phyloP scores from a whole-genome alignment of 2,888 invertebrate genomes.

The Sphecodes monilicornis region DNA sequence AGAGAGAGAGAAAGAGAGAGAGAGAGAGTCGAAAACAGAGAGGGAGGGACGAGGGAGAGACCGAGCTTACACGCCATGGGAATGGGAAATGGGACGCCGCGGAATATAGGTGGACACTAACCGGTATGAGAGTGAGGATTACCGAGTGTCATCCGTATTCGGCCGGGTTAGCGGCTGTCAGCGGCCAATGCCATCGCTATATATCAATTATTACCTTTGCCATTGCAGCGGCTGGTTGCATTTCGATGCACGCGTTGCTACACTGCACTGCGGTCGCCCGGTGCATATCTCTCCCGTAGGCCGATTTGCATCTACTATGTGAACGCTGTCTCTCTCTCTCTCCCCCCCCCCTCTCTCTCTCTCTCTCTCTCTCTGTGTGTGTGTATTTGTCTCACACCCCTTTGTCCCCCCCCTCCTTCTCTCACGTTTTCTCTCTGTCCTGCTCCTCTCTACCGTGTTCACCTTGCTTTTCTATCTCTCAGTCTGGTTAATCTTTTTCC shows the following conservation, averaged over 20 bases:
- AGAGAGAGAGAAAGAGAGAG: constrained; percentile 52
- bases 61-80: constrained; percentile 71
- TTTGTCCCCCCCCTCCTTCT: background rate
- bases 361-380: background rate
- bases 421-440: background rate
- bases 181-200: constrained; percentile 79
- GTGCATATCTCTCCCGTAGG: constrained; percentile 63
- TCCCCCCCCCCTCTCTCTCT: background rate
- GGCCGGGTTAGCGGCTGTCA: constrained; percentile 83
- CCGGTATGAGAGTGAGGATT: constrained; percentile 83
- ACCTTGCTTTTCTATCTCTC: constrained; percentile 21
- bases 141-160: constrained; percentile 82
- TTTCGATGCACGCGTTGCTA: constrained; percentile 59
- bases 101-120: constrained; percentile 80
- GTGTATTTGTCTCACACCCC: background rate
- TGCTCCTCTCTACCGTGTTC: background rate
- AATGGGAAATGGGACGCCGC: constrained; percentile 76
- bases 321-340: constrained; percentile 16
- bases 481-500: constrained; percentile 28
- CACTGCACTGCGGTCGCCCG: constrained; percentile 57
- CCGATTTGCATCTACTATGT: constrained; percentile 68
- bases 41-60: constrained; percentile 36
- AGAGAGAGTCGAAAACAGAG: constrained; percentile 44
- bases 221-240: constrained; percentile 68
- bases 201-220: constrained; percentile 82